Base-by-base conservation (phyloP, 2,888 invertebrate species). In the Chymomyza fuscimana region DNA sequence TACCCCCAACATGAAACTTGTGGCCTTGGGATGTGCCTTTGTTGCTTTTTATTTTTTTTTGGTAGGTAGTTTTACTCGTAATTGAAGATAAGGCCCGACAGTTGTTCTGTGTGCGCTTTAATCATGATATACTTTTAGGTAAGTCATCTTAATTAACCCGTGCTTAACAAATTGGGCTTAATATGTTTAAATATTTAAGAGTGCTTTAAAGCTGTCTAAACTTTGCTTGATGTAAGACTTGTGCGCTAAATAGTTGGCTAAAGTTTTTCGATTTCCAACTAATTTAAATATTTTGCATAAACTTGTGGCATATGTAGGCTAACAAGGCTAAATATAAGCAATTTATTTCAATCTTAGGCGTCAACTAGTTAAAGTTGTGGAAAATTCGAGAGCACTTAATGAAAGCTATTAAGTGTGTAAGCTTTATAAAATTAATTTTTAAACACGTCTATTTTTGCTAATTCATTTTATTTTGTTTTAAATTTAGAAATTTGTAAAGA, bases 1-100 rank as follows among this genome's bases (percentile, higher is more conserved):
- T 54, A 54, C 40, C 12, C 80, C 72, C 76, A 83, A 16, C 10
- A n/a, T 54, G 84, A 80, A 82, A 84, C 87, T 80, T 83, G 76
- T 71, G 74, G 82, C 87, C 87, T 78, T 70, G 54, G 74, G 87
- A n/a, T 12, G 40, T 2, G 7, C 6, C 9, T 32, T 32, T 36
- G 36, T 46, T 63, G 65, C 59, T 75, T 63, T 64, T 51, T n/a
- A n/a, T n/a, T 46, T 15, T 62, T 32, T 58, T 63, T 36, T 19
- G 12, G 25, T 52, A 40, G 36, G 9, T 51, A 12, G 40, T 1
- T 32, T 6, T 2, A 40, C 10, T 40, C 32, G 5, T 32, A 32
- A 0, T 10, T 12, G 40, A 1, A 46, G 40, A 46, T 46, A 46
- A 46, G 40, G 40, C 40, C 40, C 10, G 5, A 10, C 40, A 12